Base-by-base conservation (phyloP, 2,888 invertebrate genomes). In the Synergus itoensis region DNA sequence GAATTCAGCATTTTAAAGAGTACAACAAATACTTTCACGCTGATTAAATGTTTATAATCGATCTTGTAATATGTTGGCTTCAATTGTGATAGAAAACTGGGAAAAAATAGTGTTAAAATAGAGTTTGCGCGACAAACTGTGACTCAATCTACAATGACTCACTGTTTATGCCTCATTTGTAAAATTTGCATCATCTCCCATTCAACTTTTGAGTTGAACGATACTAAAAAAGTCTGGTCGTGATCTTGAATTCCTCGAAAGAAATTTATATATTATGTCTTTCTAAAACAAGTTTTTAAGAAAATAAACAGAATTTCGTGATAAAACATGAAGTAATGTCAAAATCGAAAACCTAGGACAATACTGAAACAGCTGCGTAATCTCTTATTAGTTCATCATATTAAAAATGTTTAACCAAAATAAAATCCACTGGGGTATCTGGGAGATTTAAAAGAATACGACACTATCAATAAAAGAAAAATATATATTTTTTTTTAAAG, bases 31-130 rank as follows among this genome's bases (percentile, higher is more conserved):
- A 40, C 40, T 7, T 40, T 40, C 16, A 16, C 36, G 12, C n/a
- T 64, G 36, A 64, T 64, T 40, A 64, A 64, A 64, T 8, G n/a
- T 36, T 36, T n/a, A 40, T 64, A 64, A 16, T 40, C 16, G 36
- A 64, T 16, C 16, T 36, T n/a, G 16, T 64, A 64, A 36, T 9
- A 28, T 0, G 8, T 16, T 16, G n/a, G n/a, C 12, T 40, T 40
- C 40, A 14, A n/a, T 69, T 69, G 45, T 41, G 67, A 69, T 45
- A 43, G 77, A 41, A 67, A 77, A 69, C 41, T 73, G 76, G 45
- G 5, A 48, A 82, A 76, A 79, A 77, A 16, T 21, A 80, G 78
- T 60, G 57, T 14, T 9, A 53, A 53, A 77, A 57, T 8, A 57
- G n/a, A 53, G 9, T 48, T 16, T 57, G n/a, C 1, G 12, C 40